Evolutionary conservation across 2,113 vertebrate species (phyloP), one percentile per base, ranked within the genome.

Genomic region (Petrocephalus microphthalmus): DNA sequence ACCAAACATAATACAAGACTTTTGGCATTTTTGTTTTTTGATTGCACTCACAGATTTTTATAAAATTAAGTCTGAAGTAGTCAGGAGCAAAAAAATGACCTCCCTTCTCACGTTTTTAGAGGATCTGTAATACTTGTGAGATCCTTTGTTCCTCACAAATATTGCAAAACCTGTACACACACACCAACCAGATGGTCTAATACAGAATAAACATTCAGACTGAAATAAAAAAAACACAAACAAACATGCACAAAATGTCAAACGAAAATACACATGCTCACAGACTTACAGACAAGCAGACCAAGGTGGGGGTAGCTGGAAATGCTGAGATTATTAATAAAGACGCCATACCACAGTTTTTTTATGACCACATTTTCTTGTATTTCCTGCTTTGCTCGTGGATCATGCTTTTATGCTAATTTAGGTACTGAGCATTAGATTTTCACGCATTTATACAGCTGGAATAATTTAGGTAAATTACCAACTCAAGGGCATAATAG

Each of bases 241-340:
- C 86, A 90, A 47, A 84, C 86, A 90, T 17, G 90, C 0, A 89
- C 49, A 89, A 6, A 88, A 7, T 89, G 7, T 56, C 74, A 92
- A 29, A 88, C 88, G 88, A 54, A 57, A 47, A 85, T 20, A 78
- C 7, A 88, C 33, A 89, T 33, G 90, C 86, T 81, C 53, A 88
- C 87, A 90, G 49, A 88, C 88, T 81, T 57, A 89, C 52, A 90
- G 17, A 49, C 57, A 22, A 74, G 1, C 81, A 49, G 15, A 74
- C 71, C 45, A 25, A 84, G 22, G 82, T 84, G 82, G 82, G 45
- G 10, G 82, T 84, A 13, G 22, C 45, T 51, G 10, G 7, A 84
- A 52, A 84, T 13, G 42, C 22, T 25, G n/a, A 3, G 45, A 49
- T 84, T 49, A 51, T 49, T 51, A 51, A 25, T 84, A 84, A 49